Conservation (phyloP, 2,113 vertebrate species). For the Petrocephalus zakoni region DNA sequence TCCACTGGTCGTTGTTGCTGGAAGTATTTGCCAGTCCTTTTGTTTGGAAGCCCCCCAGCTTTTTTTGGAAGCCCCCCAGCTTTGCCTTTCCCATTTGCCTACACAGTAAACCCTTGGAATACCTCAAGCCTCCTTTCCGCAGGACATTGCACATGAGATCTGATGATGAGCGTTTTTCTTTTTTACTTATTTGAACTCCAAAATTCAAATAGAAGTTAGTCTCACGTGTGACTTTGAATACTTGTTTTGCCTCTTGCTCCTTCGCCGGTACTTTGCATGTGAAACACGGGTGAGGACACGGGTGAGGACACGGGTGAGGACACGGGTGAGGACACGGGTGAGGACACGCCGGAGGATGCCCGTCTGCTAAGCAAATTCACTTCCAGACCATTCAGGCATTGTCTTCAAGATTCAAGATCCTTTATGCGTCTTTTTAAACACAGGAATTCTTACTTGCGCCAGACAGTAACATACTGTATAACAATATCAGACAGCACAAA, state of each 20-base stretch:
- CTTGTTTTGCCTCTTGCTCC: slow-evolving; percentile 33
- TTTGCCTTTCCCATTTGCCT: neutral
- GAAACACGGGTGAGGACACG: slow-evolving; percentile 40
- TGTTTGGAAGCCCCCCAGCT: neutral
- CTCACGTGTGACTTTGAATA: slow-evolving; percentile 35
- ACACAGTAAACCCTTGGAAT: neutral
- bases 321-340: slow-evolving; percentile 11
- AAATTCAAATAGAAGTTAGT: slow-evolving; percentile 36
- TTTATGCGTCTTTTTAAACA: neutral
- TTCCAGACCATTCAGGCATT: slow-evolving; percentile 40
- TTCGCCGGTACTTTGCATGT: slow-evolving; percentile 52
- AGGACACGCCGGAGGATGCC: slow-evolving; percentile 10
- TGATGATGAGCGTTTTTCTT: too few species aligned
- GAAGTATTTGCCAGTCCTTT: neutral
- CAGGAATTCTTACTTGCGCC: neutral
- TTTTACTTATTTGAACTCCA: neutral
- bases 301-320: slow-evolving; percentile 24
- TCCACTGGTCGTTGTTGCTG: neutral
- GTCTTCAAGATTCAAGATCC: neutral
- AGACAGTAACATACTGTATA: neutral
- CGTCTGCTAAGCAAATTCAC: slow-evolving; percentile 33
- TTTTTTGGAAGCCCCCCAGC: too few species aligned
- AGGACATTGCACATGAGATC: neutral
- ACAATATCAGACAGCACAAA: neutral
- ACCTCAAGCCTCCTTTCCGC: neutral